phyloP scores from a whole-genome alignment of 2,113 vertebrate species.

The Zeus faber region DNA sequence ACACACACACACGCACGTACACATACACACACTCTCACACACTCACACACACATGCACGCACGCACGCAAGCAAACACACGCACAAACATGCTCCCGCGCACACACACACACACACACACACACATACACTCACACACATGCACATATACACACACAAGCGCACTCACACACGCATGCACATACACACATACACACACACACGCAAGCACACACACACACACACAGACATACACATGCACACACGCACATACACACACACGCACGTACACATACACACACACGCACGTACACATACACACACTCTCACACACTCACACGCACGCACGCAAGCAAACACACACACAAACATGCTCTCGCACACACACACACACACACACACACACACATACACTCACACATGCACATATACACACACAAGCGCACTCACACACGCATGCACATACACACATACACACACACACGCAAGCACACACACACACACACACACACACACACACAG shows the following conservation, averaged over 20 bases:
- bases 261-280: background rate
- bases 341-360: background rate
- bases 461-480: no score
- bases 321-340: background rate
- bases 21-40: background rate
- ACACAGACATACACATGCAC: no score
- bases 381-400: background rate
- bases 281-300: background rate
- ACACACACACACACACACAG: conserved; percentile 1
- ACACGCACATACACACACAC: no score
- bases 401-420: background rate
- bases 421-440: background rate
- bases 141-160: background rate
- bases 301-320: background rate
- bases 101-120: background rate
- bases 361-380: background rate
- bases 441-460: no score
- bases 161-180: background rate
- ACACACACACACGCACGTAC: background rate
- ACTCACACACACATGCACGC: background rate
- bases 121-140: background rate
- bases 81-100: background rate
- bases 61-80: no score
- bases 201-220: no score
- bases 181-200: no score